Percentiles rank a stretch among this genome's conserved stretches.
Evolutionary conservation across 2,888 invertebrate genomes (phyloP).

Genomic region (Cataglyphis cursor): DNA sequence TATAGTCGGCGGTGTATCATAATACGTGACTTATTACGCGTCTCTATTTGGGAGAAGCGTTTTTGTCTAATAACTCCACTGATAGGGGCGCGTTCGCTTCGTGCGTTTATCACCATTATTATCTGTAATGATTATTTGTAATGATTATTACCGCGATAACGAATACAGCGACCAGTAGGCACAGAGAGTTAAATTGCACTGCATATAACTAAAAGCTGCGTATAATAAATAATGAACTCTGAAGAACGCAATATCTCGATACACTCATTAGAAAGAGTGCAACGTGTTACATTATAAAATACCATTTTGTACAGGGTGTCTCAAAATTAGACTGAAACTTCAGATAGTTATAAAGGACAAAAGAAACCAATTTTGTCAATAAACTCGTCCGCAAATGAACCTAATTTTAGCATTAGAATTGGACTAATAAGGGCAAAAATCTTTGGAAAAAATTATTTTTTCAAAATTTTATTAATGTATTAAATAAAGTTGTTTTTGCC

Average conservation of each 20-base stretch:
- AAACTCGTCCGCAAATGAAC: no score
- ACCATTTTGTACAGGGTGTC: neutral
- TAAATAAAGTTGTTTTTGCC: no score
- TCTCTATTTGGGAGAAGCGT: neutral
- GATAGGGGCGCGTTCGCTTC: neutral
- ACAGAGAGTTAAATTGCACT: neutral
- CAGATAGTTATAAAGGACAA: no score
- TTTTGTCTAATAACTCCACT: neutral
- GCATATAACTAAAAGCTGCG: neutral
- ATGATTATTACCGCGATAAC: neutral
- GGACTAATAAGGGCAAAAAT: no score
- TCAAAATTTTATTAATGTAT: no score
- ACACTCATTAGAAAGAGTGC: slow-evolving; percentile 6
- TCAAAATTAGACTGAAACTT: no score
- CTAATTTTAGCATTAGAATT: no score
- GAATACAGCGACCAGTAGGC: neutral
- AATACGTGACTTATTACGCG: neutral
- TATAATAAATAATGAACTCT: slow-evolving; percentile 26
- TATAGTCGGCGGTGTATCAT: neutral
- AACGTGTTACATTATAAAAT: slow-evolving; percentile 1
- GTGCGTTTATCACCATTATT: neutral
- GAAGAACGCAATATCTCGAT: neutral
- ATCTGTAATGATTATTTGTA: neutral
- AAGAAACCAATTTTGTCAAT: no score
- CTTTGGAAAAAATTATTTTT: no score